Evolutionary conservation across 1,140 invertebrate genomes (phyloP), one percentile per base, ranked within the genome.

Genomic region (Pseudomyrmex cubaensis): DNA sequence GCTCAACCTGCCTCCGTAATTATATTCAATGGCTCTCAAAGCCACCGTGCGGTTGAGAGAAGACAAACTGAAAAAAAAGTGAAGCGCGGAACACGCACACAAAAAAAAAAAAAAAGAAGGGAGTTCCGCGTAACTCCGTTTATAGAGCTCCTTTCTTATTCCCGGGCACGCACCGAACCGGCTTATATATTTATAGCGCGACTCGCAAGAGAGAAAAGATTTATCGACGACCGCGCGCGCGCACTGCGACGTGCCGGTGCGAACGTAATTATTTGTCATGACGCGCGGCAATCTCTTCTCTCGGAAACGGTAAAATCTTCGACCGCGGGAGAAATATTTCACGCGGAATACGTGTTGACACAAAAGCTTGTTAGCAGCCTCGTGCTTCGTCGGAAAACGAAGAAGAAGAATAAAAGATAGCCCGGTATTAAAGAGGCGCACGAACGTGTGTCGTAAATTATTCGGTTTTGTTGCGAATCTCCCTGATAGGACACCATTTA

Each of bases 201-300:
- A 35, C 35, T 83, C 66, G 13, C 64, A 63, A 4, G 63, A 25
- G 17, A 15, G 20, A 46, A 13, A 63, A 82, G 70, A 82, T 82
- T 82, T 82, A 82, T 82, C 69, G 72, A 54, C 25, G 44, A 46
- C 22, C 48, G 7, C 56, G 20, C 44, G 57, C 48, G 72, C 59
- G 59, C 59, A 63, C 44, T 50, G 13, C 54, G 62, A 10, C 35
- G 78, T 48, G 57, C 15, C n/a, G 8, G 10, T 12, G 56, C 44
- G 9, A 0, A 63, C n/a, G 17, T 82, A 70, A 80, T 80, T 80
- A 80, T 80, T 74, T 64, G 48, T 75, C 78, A 75, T 56, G 78
- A 82, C 78, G 17, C 52, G 63, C 17, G 70, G 20, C 61, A 73
- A 25, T 82, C 13, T 25, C 25, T 25, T 25, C 56, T 62, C 35